A percentile compares a stretch with the other conserved stretches of the same genome.
Evolutionary conservation across 92 coral and sea anemone species (phyloP).

Genomic region (Phenganax stokvisi): DNA sequence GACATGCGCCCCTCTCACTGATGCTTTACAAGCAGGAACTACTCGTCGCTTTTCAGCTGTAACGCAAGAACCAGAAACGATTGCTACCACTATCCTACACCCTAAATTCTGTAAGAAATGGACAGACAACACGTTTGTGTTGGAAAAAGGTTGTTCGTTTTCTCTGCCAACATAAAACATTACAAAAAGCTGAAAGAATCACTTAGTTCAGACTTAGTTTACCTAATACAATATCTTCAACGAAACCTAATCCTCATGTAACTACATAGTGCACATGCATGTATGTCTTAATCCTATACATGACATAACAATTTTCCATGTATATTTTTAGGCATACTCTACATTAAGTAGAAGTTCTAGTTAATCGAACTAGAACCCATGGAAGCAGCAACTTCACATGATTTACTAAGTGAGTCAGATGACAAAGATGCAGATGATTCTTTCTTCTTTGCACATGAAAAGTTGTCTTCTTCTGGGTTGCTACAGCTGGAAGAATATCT

Average conservation of each 20-base stretch:
- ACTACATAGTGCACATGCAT: too few relatives aligned
- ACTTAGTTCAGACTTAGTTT: too few relatives aligned
- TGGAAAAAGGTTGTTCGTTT: conserved; percentile 14
- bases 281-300: neutral
- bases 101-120: conserved; percentile 22
- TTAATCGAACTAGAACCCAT: neutral
- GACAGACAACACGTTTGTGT: conserved; percentile 18
- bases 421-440: conserved; percentile 3
- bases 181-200: too few relatives aligned
- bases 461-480: conserved; percentile 13
- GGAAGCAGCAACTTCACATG: neutral
- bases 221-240: too few relatives aligned
- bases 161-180: neutral
- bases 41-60: conserved; percentile 25
- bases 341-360: conserved; percentile 9
- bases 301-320: neutral
- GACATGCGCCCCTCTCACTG: conserved; percentile 14
- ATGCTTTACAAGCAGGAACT: conserved; percentile 22
- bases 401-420: neutral
- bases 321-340: conserved; percentile 4
- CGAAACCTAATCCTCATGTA: too few relatives aligned
- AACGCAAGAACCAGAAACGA: conserved; percentile 23
- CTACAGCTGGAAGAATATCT: conserved; percentile 27
- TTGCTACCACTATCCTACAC: conserved; percentile 23
- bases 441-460: conserved; percentile 7